Conservation (phyloP, 2,888 invertebrate species). For the Acronicta leporina region DNA sequence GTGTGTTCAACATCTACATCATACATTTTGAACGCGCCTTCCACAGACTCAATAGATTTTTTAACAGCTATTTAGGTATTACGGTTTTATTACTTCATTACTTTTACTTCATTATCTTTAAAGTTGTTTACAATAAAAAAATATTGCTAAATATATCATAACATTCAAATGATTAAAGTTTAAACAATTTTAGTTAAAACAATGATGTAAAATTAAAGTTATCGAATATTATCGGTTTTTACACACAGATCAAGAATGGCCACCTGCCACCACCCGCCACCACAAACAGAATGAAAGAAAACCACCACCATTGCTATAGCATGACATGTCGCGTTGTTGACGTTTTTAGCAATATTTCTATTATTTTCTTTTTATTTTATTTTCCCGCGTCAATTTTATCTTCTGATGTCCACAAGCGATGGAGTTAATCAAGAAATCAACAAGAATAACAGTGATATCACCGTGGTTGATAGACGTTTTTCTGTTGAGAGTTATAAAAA, state of each 20-base stretch:
- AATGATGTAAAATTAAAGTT: background rate
- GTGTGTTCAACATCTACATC: too few relatives aligned
- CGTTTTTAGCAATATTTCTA: conserved; percentile 58
- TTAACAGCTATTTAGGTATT: conserved; percentile 10
- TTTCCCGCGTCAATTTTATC: conserved; percentile 60
- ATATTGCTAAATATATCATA: too few relatives aligned
- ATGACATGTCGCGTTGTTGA: conserved; percentile 71
- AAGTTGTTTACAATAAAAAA: background rate
- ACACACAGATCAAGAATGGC: conserved; percentile 19
- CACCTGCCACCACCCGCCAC: conserved; percentile 16
- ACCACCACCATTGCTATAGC: conserved; percentile 13
- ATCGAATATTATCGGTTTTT: conserved; percentile 24
- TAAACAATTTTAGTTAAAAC: too few relatives aligned
- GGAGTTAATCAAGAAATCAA: conserved; percentile 58
- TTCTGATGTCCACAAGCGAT: conserved; percentile 71
- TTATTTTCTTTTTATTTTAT: conserved; percentile 69
- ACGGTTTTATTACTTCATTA: too few relatives aligned
- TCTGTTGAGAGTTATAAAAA: conserved; percentile 42
- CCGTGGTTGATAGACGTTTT: conserved; percentile 35
- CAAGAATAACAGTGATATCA: conserved; percentile 27
- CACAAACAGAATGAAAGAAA: background rate
- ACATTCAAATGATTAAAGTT: too few relatives aligned
- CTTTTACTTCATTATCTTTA: too few relatives aligned
- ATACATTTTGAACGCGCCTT: conserved; percentile 23
- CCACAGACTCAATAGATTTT: conserved; percentile 11